These are phyloP conservation scores for Stegostoma tigrinum DNA, from an alignment of 2,113 vertebrate species.

Conservation along the genomic window DNA sequence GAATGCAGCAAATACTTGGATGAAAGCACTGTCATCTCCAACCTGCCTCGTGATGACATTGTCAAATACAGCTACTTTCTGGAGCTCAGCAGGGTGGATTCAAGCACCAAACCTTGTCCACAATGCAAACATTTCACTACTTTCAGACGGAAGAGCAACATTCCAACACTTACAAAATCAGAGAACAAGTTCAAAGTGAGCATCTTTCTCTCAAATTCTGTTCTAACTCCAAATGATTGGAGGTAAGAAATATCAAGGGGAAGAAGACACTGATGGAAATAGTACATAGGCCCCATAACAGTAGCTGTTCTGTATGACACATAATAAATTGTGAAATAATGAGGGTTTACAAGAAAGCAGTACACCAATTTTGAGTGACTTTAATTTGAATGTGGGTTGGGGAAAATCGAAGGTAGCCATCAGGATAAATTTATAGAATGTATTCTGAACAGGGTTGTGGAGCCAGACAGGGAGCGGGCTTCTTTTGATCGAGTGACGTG, in stretches of 20 bases:
- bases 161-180: constrained; percentile 66
- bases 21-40: constrained; percentile 73
- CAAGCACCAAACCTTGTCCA: constrained; percentile 93
- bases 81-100: constrained; percentile 86
- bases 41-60: constrained; percentile 76
- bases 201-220: constrained; percentile 44
- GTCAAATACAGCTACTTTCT: constrained; percentile 90
- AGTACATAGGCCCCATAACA: no score
- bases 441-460: no score
- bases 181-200: constrained; percentile 95
- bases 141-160: constrained; percentile 71
- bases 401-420: no score
- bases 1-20: constrained; percentile 88
- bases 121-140: constrained; percentile 94
- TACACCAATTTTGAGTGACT: no score
- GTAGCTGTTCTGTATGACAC: no score
- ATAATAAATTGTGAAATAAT: no score
- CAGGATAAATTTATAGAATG: no score
- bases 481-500: no score
- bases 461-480: no score
- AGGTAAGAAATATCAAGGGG: not conserved
- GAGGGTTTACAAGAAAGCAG: no score
- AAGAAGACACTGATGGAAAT: no score
- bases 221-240: not conserved
- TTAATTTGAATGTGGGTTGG: no score